These are phyloP conservation scores for Lipophrys pholis DNA, from an alignment of 2,113 vertebrate genomes.

Conservation along the genomic window DNA sequence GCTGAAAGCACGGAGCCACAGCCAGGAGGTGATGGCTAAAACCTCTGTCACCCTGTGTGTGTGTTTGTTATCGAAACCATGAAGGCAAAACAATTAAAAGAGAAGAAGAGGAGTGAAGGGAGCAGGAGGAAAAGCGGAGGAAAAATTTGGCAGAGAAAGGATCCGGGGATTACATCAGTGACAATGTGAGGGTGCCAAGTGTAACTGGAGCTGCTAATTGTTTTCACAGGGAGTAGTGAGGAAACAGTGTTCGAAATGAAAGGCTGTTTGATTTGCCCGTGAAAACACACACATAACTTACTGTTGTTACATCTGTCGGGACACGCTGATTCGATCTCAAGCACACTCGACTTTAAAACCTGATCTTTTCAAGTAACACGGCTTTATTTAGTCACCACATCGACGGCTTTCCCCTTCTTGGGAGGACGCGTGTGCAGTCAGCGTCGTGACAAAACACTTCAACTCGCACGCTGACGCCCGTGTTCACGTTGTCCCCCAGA, in stretches of 20 bases:
- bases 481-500: slow-evolving; percentile 19
- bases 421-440: slow-evolving; percentile 18
- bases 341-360: slow-evolving; percentile 3
- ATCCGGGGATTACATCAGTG: slow-evolving; percentile 74
- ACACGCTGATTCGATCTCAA: slow-evolving; percentile 36
- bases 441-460: slow-evolving; percentile 10
- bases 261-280: slow-evolving; percentile 40
- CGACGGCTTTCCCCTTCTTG: slow-evolving; percentile 1
- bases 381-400: not conserved
- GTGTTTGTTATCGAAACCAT: slow-evolving; percentile 63
- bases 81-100: slow-evolving; percentile 39
- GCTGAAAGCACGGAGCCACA: slow-evolving; percentile 13
- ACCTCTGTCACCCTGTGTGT: slow-evolving; percentile 49
- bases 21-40: slow-evolving; percentile 61
- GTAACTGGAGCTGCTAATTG: slow-evolving; percentile 72
- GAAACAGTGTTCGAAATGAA: slow-evolving; percentile 65
- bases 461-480: not conserved
- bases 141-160: slow-evolving; percentile 53
- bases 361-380: not conserved
- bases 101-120: not conserved
- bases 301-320: slow-evolving; percentile 23
- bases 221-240: slow-evolving; percentile 72
- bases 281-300: slow-evolving; percentile 40
- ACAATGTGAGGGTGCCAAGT: slow-evolving; percentile 45
- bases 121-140: slow-evolving; percentile 38